Conservation (phyloP, 64 coral and sea anemone species). For the Stichodactyla helianthus region DNA sequence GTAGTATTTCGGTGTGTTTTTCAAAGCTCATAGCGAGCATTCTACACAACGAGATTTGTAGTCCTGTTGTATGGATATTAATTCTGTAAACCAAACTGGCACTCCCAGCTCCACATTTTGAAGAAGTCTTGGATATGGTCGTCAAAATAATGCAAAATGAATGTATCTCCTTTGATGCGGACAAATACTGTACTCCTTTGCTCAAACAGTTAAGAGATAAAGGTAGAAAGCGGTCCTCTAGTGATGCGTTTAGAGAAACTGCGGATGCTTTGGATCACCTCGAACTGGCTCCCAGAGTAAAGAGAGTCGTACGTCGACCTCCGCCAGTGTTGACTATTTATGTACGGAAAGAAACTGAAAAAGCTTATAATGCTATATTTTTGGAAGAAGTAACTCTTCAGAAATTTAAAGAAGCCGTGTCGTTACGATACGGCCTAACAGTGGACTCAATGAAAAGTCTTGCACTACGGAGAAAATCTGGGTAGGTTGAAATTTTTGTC, state of each 20-base stretch:
- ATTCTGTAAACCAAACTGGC: neutral
- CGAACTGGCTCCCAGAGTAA: conserved; percentile 61
- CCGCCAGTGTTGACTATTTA: conserved; percentile 80
- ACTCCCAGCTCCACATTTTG: conserved; percentile 7
- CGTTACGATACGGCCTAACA: conserved; percentile 63
- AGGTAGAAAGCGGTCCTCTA: conserved; percentile 63
- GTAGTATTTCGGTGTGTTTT: neutral
- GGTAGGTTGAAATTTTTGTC: conserved; percentile 49
- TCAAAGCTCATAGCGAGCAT: neutral
- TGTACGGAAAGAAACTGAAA: conserved; percentile 79
- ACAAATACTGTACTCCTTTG: conserved; percentile 82
- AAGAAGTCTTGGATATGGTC: conserved; percentile 61
- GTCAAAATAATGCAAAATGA: conserved; percentile 61
- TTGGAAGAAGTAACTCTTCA: conserved; percentile 68
- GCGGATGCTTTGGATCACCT: conserved; percentile 73
- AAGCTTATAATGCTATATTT: conserved; percentile 88
- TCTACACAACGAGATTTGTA: neutral
- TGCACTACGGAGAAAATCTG: conserved; percentile 52
- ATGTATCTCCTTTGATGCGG: conserved; percentile 65
- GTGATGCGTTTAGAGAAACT: conserved; percentile 58
- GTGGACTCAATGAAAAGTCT: conserved; percentile 52
- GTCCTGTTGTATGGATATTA: conserved; percentile 9
- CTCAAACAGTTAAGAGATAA: conserved; percentile 67
- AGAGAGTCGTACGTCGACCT: conserved; percentile 72
- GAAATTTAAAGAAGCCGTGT: conserved; percentile 72